Base-by-base conservation (phyloP, 2,113 vertebrate species). In the Crotalus horridus region DNA sequence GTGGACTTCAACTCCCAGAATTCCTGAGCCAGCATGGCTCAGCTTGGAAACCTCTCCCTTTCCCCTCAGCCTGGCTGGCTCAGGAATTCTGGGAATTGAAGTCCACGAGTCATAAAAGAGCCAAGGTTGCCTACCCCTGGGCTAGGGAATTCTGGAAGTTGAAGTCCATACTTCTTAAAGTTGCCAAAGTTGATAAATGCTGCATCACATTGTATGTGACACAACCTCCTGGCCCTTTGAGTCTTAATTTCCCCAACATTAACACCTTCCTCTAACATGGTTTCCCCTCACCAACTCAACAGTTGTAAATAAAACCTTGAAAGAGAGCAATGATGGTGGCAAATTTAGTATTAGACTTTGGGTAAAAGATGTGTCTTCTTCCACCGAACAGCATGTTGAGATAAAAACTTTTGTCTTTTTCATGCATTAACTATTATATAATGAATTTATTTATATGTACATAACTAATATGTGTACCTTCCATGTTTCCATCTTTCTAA, bases 351-450 rank as follows among this genome's bases (percentile, higher is more conserved):
- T 88, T 54, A 92, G 54, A 89, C 55, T 39, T 74, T 9, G 69
- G 88, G 86, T 56, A 54, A 87, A 87, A 87, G 54, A 87, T 87
- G 39, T 90, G 46, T 56, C 56, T 90, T 86, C 46, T 90, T 87
- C 54, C 58, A 43, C 39, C 20, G 53, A 56, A 64, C n/a, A 93
- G 92, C 92, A 93, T 93, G 89, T 64, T 81, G 46, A 86, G 61
- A 92, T 89, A 64, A 61, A 58, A 91, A 54, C 64, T 86, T 93
- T 93, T 26, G 55, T 53, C 23, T 89, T 89, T 87, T 56, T 54
- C 56, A 56, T 69, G 92, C 92, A 93, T 93, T 89, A 85, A 87
- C 89, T 90, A 61, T 93, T 93, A 54, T 90, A 93, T 69, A 48
- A 90, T 59, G 58, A 29, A 74, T 74, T 92, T 69, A 92, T 69